Percentiles rank a stretch among this genome's conserved stretches.
phyloP scores from a whole-genome alignment of 2,113 vertebrate species.

The Micromys minutus region DNA sequence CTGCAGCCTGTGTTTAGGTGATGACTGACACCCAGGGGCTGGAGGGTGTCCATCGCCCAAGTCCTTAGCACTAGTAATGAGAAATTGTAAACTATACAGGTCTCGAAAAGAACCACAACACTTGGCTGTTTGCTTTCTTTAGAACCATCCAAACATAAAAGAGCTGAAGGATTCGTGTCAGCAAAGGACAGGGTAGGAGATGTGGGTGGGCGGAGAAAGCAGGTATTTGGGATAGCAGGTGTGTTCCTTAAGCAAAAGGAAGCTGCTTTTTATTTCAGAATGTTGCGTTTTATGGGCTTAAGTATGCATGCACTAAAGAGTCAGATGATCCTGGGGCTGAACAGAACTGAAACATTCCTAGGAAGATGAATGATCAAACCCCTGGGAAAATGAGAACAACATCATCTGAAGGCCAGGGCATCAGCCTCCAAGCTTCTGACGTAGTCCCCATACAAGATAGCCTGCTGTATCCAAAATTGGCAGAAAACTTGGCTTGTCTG shows the following conservation, averaged over 20 bases:
- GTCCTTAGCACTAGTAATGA: not conserved
- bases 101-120: not conserved
- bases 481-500: not conserved
- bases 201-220: not conserved
- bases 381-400: not conserved
- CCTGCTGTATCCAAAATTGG: not conserved
- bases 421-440: not conserved
- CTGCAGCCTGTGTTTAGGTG: not conserved
- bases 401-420: not conserved
- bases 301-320: not conserved
- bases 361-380: not conserved
- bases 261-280: not conserved
- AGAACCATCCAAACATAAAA: not conserved
- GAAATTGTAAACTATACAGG: not conserved
- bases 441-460: not conserved
- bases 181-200: not conserved
- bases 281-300: not conserved
- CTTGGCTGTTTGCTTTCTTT: not conserved
- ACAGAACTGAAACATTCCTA: not conserved
- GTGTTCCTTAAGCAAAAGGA: not conserved
- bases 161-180: not conserved
- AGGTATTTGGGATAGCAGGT: not conserved
- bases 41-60: not conserved
- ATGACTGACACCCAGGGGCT: not conserved
- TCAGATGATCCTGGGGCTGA: not conserved